These are phyloP conservation scores for Anaspis maculata DNA, from an alignment of 2,888 invertebrate genomes.

Conservation along the genomic window DNA sequence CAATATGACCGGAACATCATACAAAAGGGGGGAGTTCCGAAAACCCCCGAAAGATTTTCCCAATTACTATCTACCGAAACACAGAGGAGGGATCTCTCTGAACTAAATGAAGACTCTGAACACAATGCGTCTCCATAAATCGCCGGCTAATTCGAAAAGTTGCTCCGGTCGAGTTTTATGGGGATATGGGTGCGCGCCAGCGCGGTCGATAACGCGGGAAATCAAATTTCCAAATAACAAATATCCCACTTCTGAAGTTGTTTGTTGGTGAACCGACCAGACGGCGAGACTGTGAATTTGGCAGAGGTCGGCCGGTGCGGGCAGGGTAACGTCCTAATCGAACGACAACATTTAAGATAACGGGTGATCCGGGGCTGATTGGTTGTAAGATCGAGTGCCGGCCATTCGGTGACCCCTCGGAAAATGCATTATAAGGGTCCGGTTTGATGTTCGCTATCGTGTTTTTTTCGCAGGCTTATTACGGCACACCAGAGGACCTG, in stretches of 20 bases:
- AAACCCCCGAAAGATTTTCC: no score
- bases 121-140: no score
- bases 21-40: no score
- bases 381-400: slow-evolving; percentile 36
- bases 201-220: slow-evolving; percentile 28
- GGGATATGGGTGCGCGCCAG: no score
- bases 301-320: not conserved
- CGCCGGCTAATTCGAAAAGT: slow-evolving; percentile 24
- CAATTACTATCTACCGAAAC: no score
- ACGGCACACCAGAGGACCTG: no score
- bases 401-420: slow-evolving; percentile 34
- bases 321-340: no score
- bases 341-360: slow-evolving; percentile 27
- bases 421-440: slow-evolving; percentile 30
- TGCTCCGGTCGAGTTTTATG: slow-evolving; percentile 22
- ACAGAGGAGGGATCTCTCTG: no score
- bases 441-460: slow-evolving; percentile 9
- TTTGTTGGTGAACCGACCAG: slow-evolving; percentile 33
- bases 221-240: slow-evolving; percentile 38
- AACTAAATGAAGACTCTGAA: slow-evolving; percentile 13
- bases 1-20: no score
- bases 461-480: no score
- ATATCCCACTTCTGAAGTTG: slow-evolving; percentile 38
- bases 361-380: slow-evolving; percentile 31
- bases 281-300: slow-evolving; percentile 27